Evolutionary conservation across 2,113 vertebrate species (phyloP).

Genomic region (Riparia riparia): DNA sequence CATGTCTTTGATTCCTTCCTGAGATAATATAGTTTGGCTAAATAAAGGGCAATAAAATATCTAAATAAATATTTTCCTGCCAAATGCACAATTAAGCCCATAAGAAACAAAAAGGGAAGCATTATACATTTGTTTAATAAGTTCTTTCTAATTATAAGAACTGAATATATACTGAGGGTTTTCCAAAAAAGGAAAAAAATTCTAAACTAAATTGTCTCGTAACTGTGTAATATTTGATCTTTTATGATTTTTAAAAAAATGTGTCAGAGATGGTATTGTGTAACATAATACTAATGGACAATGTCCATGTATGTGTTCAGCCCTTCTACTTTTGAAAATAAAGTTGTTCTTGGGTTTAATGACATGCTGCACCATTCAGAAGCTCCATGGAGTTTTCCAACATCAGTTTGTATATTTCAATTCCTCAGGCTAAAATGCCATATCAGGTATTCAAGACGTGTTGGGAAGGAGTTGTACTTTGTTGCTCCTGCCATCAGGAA

Average conservation of each 20-base stretch:
- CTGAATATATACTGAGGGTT: not conserved
- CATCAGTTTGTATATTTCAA: not conserved
- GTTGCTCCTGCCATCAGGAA: not conserved
- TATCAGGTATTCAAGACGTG: fast-evolving
- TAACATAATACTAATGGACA: not conserved
- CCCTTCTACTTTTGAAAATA: not conserved
- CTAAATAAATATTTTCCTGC: not conserved
- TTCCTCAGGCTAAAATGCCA: not conserved
- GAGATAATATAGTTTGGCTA: not conserved
- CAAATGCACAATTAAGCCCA: not conserved
- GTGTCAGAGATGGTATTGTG: not conserved
- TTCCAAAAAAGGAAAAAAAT: not conserved
- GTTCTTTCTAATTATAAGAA: not conserved
- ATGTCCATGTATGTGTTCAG: not conserved
- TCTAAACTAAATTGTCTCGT: not conserved
- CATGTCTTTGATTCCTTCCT: not conserved
- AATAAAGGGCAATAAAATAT: not conserved
- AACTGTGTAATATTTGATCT: not conserved
- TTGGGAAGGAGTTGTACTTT: not conserved
- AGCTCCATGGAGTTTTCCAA: not conserved
- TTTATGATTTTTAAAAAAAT: not conserved
- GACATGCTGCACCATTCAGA: not conserved
- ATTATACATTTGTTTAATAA: not conserved
- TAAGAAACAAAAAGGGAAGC: not conserved
- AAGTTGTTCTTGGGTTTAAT: not conserved